These are phyloP conservation scores for Ylistrum balloti DNA, from an alignment of 1,140 invertebrate species.

Conservation along the genomic window DNA sequence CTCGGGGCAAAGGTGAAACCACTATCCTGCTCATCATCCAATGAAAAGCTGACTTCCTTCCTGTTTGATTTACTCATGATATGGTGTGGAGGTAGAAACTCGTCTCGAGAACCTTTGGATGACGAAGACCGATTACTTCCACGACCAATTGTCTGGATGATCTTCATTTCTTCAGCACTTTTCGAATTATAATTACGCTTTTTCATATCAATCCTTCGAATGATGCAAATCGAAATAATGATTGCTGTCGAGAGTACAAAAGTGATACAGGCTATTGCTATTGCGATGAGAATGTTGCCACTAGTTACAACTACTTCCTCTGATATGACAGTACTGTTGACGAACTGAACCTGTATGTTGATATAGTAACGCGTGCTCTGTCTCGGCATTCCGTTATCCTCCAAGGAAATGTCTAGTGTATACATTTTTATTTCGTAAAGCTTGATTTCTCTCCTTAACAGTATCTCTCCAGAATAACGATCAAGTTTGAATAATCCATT, in stretches of 20 bases:
- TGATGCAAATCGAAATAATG: slow-evolving; percentile 76
- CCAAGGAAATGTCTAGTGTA: slow-evolving; percentile 67
- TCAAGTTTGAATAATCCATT: slow-evolving; percentile 72
- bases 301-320: slow-evolving; percentile 51
- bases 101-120: slow-evolving; percentile 65
- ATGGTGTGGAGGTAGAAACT: slow-evolving; percentile 59
- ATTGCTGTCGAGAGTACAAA: slow-evolving; percentile 73
- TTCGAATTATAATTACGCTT: slow-evolving; percentile 68
- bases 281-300: slow-evolving; percentile 77
- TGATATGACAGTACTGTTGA: slow-evolving; percentile 53
- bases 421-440: slow-evolving; percentile 65
- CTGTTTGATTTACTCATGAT: slow-evolving; percentile 55
- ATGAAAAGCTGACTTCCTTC: slow-evolving; percentile 71
- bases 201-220: slow-evolving; percentile 72
- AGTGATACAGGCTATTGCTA: slow-evolving; percentile 74
- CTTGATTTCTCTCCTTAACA: slow-evolving; percentile 65
- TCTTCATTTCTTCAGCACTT: slow-evolving; percentile 73
- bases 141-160: slow-evolving; percentile 62
- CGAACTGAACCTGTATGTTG: slow-evolving; percentile 55
- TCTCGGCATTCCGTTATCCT: slow-evolving; percentile 69
- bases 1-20: slow-evolving; percentile 55
- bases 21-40: slow-evolving; percentile 66
- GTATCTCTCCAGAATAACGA: slow-evolving; percentile 67
- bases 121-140: slow-evolving; percentile 68
- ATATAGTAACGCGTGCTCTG: slow-evolving; percentile 44